phyloP scores from a whole-genome alignment of 2,888 invertebrate species.

The Lissonota sp. region DNA sequence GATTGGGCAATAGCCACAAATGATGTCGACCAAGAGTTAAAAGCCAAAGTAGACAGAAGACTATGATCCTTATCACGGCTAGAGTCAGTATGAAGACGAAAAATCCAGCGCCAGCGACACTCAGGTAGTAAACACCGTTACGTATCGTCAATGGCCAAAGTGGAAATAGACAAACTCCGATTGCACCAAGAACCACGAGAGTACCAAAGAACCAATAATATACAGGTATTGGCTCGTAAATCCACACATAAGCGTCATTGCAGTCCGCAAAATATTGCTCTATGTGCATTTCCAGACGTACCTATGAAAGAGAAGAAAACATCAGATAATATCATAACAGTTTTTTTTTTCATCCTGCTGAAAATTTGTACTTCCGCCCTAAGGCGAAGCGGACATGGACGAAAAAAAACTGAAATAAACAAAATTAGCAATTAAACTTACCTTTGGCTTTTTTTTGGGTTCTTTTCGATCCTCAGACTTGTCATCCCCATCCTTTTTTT shows the following conservation, averaged over 20 bases:
- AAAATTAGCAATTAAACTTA: slow-evolving; percentile 55
- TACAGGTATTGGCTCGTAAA: slow-evolving; percentile 98
- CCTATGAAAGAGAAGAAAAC: slow-evolving; percentile 73
- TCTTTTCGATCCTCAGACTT: slow-evolving; percentile 86
- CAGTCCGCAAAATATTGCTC: slow-evolving; percentile 97
- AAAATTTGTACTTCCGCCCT: background rate
- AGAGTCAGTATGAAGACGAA: slow-evolving; percentile 96
- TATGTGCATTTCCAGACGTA: slow-evolving; percentile 98
- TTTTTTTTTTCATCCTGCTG: background rate
- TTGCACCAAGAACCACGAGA: slow-evolving; percentile 94
- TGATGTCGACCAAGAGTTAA: slow-evolving; percentile 95
- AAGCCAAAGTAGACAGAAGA: slow-evolving; percentile 96
- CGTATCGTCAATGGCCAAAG: slow-evolving; percentile 98
- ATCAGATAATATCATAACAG: background rate
- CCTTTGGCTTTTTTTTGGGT: slow-evolving; percentile 84
- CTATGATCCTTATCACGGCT: slow-evolving; percentile 94
- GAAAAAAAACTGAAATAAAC: background rate
- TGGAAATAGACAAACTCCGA: slow-evolving; percentile 99
- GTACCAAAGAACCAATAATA: slow-evolving; percentile 98
- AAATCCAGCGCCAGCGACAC: slow-evolving; percentile 97
- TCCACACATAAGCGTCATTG: slow-evolving; percentile 98
- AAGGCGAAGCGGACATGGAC: slow-evolving; percentile 12
- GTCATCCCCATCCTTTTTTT: slow-evolving; percentile 79
- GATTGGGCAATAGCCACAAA: slow-evolving; percentile 99
- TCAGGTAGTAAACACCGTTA: slow-evolving; percentile 97